phyloP scores from a whole-genome alignment of 2,113 vertebrate species.

The Centropus bengalensis region DNA sequence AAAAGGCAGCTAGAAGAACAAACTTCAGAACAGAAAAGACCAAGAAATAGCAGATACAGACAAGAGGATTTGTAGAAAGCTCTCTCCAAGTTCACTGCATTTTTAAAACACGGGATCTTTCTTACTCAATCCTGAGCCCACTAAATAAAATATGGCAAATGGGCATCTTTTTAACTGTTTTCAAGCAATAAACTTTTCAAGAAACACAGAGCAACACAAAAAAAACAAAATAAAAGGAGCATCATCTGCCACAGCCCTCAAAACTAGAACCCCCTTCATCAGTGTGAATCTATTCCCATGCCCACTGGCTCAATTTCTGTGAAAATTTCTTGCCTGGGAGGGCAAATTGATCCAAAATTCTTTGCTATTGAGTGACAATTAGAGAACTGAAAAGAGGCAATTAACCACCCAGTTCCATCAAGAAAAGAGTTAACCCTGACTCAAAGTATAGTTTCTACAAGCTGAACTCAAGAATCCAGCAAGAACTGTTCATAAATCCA shows the following conservation, averaged over 20 bases:
- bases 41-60: neutral
- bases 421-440: neutral
- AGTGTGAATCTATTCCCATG: neutral
- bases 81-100: neutral
- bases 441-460: neutral
- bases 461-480: neutral
- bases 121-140: neutral
- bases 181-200: neutral
- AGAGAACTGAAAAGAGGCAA: neutral
- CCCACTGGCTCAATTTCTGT: neutral
- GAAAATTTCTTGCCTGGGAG: neutral
- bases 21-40: neutral
- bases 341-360: neutral
- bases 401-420: neutral
- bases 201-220: neutral
- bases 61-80: neutral
- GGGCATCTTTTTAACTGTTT: neutral
- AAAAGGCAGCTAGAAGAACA: neutral
- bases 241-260: neutral
- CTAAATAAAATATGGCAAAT: neutral
- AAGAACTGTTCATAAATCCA: neutral
- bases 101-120: neutral
- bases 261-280: neutral
- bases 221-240: neutral
- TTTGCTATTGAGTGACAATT: neutral